Evolutionary conservation across 2,888 invertebrate genomes (phyloP).

Genomic region (Aphodius sticticus): DNA sequence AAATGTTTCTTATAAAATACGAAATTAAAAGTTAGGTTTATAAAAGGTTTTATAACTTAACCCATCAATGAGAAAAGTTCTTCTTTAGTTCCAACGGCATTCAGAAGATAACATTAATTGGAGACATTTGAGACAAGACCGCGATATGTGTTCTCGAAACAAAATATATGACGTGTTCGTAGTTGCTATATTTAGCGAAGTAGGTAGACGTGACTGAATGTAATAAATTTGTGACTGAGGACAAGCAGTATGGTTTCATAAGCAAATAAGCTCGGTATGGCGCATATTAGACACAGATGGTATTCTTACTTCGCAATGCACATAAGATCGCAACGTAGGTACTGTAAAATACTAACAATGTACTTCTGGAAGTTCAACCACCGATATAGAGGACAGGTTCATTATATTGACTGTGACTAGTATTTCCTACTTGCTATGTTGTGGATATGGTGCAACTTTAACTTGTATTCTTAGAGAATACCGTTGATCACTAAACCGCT

Average conservation of each 20-base stretch:
- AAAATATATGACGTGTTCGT: background rate
- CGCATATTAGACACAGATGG: background rate
- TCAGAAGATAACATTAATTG: no score
- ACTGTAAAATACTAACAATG: background rate
- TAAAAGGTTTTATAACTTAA: no score
- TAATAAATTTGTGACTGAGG: background rate
- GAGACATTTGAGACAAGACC: background rate
- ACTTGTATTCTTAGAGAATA: no score
- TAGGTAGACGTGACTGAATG: background rate
- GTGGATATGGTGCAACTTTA: no score
- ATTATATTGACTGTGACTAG: background rate
- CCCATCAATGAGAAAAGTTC: no score
- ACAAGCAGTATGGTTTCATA: background rate
- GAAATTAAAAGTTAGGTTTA: no score
- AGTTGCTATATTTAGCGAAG: constrained; percentile 4
- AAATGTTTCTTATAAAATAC: no score
- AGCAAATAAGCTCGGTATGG: background rate
- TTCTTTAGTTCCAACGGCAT: no score
- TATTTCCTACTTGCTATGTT: no score
- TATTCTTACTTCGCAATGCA: background rate
- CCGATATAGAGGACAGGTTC: background rate
- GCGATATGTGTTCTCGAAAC: background rate
- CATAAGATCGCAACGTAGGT: background rate
- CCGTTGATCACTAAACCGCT: no score
- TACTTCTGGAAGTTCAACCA: background rate